Percentiles rank a stretch among this genome's conserved stretches.
Conservation (phyloP, 2,113 vertebrate genomes). For the Tragelaphus imberbis region DNA sequence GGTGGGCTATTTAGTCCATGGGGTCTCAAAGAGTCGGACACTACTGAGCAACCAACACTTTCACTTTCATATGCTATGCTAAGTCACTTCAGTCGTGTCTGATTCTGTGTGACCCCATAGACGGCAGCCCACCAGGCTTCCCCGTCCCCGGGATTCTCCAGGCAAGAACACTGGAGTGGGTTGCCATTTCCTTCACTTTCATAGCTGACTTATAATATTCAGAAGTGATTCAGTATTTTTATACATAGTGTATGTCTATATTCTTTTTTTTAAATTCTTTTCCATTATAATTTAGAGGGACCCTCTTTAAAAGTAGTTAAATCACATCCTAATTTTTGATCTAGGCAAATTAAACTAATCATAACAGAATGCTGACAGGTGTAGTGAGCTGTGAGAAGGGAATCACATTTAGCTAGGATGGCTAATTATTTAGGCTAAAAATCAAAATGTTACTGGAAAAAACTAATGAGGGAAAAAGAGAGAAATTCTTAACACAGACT, state of each 20-base stretch:
- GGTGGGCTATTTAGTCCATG: not conserved
- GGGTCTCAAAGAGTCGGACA: not conserved
- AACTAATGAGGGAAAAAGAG: not conserved
- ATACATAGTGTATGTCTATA: not conserved
- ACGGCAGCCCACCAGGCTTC: no score
- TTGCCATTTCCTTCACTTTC: not conserved
- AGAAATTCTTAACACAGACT: not conserved
- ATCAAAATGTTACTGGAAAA: slow-evolving; percentile 1
- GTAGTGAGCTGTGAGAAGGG: not conserved
- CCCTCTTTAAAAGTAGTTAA: not conserved
- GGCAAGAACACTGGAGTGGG: no score
- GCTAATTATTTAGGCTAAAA: slow-evolving; percentile 16
- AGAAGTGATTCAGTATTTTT: not conserved
- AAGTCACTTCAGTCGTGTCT: no score
- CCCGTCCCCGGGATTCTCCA: no score
- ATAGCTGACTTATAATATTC: not conserved
- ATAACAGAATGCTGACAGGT: not conserved
- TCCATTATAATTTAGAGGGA: not conserved
- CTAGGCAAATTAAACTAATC: slow-evolving; percentile 21
- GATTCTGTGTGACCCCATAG: no score
- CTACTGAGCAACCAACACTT: not conserved
- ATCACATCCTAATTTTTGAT: not conserved
- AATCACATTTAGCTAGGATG: not conserved
- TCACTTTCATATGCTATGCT: not conserved
- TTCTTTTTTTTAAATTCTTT: not conserved